Base-by-base conservation (phyloP, 2,113 vertebrate genomes). In the Hemichromis elongatus region DNA sequence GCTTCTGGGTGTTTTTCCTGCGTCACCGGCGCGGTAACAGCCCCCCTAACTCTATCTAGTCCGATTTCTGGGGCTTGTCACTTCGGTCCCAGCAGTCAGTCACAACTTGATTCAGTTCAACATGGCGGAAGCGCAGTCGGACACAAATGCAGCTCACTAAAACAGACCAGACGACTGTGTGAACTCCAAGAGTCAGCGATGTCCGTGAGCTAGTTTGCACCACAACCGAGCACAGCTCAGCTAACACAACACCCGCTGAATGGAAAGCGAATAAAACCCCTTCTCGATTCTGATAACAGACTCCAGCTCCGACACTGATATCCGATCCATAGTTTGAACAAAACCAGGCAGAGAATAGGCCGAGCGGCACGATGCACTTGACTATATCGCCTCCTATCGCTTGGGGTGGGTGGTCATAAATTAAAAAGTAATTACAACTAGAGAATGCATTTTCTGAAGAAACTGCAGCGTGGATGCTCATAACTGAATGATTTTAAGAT, bases 1-100 rank as follows among this genome's bases (percentile, higher is more conserved):
- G 92, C 93, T 96, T 94, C 94, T 94, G 96, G 96, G 96, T 97
- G 96, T 96, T 96, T 97, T 96, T 97, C 96, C 97, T 97, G 97
- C 97, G 97, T 97, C 97, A 97, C 97, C 96, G 96, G 93, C 95
- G 93, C 96, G 91, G 92, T 94, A 92, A 92, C 95, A 93, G 93
- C 95, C 94, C 93, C 93, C 85, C 68, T 92, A 85, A 93, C 94
- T 92, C 90, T 92, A 89, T 94, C 93, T 92, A 88, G 90, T 93
- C 89, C 94, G 90, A 90, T 93, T 93, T 89, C 93, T 89, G 92
- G 90, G 92, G 93, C 92, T 95, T 95, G 95, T 95, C 95, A 95
- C 94, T 88, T 94, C 94, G 89, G 92, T 95, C 94, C 94, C 93
- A 88, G 91, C 94, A 96, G 94, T 94, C 94, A 93, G 90, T 94